Evolutionary conservation across 2,797 vertebrate species (phyloP).

Genomic region (Macropus fuliginosus): DNA sequence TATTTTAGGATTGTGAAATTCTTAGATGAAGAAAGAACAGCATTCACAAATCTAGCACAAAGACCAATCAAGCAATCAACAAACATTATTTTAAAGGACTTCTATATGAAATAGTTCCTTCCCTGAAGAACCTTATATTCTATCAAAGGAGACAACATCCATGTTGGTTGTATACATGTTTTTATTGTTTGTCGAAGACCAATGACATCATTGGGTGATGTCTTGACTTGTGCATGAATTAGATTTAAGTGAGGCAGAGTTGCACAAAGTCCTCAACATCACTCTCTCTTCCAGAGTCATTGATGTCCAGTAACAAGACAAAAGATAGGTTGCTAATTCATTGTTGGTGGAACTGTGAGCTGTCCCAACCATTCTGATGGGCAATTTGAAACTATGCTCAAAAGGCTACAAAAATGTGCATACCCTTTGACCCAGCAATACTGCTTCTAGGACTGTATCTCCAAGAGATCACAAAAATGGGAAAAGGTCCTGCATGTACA

Average conservation of each 20-base stretch:
- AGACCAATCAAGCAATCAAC: neutral
- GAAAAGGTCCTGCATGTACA: too few relatives aligned
- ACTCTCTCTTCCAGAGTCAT: neutral
- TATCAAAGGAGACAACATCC: neutral
- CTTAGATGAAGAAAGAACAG: too few relatives aligned
- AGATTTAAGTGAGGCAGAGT: neutral
- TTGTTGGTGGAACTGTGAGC: too few relatives aligned
- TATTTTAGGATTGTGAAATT: neutral
- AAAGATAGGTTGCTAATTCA: neutral
- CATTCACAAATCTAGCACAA: neutral
- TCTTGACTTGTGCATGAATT: too few relatives aligned
- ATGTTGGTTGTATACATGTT: neutral
- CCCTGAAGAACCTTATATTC: neutral
- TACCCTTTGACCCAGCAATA: too few relatives aligned
- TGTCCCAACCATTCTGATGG: too few relatives aligned
- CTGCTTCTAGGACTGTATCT: too few relatives aligned
- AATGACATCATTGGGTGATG: neutral
- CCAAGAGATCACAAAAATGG: too few relatives aligned
- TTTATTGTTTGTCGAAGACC: neutral
- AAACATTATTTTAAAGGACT: neutral
- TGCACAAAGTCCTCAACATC: neutral
- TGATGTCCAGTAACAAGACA: neutral
- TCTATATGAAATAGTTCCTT: neutral
- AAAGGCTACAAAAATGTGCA: too few relatives aligned
- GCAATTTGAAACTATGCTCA: too few relatives aligned